A percentile compares a stretch with the other conserved stretches of the same genome.
Conservation (phyloP, 2,888 invertebrate species). For the Agonopterix heracliana region DNA sequence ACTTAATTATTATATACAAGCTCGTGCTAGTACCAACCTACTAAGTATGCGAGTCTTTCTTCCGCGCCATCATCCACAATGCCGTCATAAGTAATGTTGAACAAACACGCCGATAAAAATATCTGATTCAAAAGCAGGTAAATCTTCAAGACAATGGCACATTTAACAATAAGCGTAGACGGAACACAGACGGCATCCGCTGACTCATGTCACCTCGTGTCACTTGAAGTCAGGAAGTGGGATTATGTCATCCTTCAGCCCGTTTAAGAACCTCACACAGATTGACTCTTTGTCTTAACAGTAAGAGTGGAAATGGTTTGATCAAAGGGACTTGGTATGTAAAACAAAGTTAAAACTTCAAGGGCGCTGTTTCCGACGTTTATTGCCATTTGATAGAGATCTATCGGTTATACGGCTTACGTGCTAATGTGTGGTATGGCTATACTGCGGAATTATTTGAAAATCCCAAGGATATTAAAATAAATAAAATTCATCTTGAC, state of each 20-base stretch:
- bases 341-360: conserved; percentile 6
- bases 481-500: too few relatives aligned
- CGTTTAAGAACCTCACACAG: conserved; percentile 28
- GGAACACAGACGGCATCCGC: conserved; percentile 28
- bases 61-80: too few relatives aligned
- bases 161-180: conserved; percentile 21
- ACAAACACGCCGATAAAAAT: too few relatives aligned
- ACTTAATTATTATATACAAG: too few relatives aligned
- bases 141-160: conserved; percentile 5
- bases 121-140: background rate
- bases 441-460: too few relatives aligned
- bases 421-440: too few relatives aligned
- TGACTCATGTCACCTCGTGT: conserved; percentile 9
- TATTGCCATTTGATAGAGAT: background rate
- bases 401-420: too few relatives aligned
- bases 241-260: conserved; percentile 28
- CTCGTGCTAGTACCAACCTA: too few relatives aligned
- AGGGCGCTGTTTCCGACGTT: conserved; percentile 34
- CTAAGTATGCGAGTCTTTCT: too few relatives aligned
- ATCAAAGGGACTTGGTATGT: too few relatives aligned
- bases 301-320: background rate
- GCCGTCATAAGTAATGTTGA: too few relatives aligned
- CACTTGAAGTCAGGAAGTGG: conserved; percentile 10
- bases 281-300: conserved; percentile 16
- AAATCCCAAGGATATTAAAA: too few relatives aligned